Percentiles rank a stretch among this genome's conserved stretches.
Evolutionary conservation across 1,140 invertebrate species (phyloP).

Genomic region (Aphis gossypii): DNA sequence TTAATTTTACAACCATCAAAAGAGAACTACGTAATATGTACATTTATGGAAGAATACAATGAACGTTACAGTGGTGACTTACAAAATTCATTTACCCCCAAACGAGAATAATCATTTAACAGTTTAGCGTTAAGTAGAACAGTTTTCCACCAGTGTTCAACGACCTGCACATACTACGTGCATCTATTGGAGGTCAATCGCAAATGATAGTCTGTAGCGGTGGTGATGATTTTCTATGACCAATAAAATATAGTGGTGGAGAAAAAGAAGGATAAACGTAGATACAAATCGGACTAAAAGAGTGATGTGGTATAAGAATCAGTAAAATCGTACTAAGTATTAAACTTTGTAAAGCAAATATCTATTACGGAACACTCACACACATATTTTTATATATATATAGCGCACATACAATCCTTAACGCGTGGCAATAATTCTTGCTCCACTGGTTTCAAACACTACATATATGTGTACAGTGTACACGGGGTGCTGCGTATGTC

Average conservation of each 20-base stretch:
- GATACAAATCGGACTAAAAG: background rate
- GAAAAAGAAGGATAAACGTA: background rate
- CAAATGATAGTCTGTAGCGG: too few species aligned
- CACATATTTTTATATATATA: too few species aligned
- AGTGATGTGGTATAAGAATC: background rate
- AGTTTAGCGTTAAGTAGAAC: background rate
- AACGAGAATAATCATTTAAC: background rate
- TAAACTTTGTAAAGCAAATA: constrained; percentile 9
- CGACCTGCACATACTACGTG: too few species aligned
- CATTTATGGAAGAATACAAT: background rate
- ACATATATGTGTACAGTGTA: too few species aligned
- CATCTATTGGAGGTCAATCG: too few species aligned
- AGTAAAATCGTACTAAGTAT: constrained; percentile 14
- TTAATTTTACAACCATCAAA: background rate
- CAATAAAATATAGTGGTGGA: background rate
- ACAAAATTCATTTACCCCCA: background rate
- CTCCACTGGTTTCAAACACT: background rate
- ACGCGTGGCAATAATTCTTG: background rate
- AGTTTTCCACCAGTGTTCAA: background rate
- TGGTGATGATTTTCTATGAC: background rate
- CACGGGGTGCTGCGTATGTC: background rate
- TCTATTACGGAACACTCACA: background rate
- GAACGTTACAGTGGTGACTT: background rate
- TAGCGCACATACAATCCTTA: background rate
- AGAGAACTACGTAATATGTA: background rate